Conservation (phyloP, 2,113 vertebrate species). For the Pedionomus torquatus region DNA sequence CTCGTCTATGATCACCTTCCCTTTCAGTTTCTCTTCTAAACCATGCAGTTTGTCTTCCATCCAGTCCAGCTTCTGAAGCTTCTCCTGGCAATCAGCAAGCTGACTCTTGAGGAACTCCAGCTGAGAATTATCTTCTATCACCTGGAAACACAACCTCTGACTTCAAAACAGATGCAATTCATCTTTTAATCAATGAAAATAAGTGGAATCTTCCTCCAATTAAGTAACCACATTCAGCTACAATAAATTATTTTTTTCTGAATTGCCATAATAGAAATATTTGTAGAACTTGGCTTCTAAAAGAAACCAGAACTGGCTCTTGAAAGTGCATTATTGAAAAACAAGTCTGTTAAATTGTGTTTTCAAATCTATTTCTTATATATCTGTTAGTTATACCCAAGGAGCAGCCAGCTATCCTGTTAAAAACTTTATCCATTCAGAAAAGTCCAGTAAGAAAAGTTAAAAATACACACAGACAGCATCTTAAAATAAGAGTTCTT, state of each 20-base stretch:
- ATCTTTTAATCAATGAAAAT: not conserved
- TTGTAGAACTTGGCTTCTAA: not conserved
- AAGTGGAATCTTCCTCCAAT: not conserved
- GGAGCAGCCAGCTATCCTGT: not conserved
- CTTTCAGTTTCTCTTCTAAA: constrained; percentile 82
- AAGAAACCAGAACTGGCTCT: not conserved
- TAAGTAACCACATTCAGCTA: not conserved
- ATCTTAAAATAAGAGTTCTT: constrained; percentile 27
- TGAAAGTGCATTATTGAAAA: not conserved
- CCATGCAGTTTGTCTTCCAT: constrained; percentile 76
- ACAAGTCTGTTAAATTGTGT: not conserved
- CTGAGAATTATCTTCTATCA: constrained; percentile 49
- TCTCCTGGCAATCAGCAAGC: constrained; percentile 79
- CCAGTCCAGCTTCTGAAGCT: constrained; percentile 70
- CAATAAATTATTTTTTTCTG: not conserved
- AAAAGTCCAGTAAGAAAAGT: not conserved
- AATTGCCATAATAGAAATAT: not conserved
- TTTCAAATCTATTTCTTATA: not conserved
- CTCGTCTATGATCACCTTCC: constrained; percentile 81
- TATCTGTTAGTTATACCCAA: not conserved
- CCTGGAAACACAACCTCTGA: constrained; percentile 52
- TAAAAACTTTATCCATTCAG: not conserved
- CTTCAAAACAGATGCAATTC: not conserved
- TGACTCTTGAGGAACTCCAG: constrained; percentile 75
- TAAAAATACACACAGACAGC: not conserved